Evolutionary conservation across 2,113 vertebrate species (phyloP).

Genomic region (Gadus macrocephalus): DNA sequence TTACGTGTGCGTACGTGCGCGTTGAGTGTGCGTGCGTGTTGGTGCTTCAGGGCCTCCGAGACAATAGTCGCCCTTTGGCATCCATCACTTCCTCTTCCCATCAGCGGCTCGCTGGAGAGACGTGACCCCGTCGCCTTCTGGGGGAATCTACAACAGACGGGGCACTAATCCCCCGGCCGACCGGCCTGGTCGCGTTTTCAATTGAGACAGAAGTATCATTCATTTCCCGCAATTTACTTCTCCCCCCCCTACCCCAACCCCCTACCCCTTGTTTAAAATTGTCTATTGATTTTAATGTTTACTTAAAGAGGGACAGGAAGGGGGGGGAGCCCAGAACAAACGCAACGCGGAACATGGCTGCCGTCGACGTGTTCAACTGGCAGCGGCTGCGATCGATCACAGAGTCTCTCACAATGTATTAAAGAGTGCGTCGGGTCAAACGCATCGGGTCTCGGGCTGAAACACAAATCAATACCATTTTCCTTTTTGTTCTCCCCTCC

Average conservation of each 20-base stretch:
- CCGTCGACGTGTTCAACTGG: slow-evolving; percentile 56
- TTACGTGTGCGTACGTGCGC: too few species aligned
- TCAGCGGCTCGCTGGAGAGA: slow-evolving; percentile 54
- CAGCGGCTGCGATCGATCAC: slow-evolving; percentile 72
- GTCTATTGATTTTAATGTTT: slow-evolving; percentile 90
- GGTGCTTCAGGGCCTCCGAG: slow-evolving; percentile 40
- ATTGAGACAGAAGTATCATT: slow-evolving; percentile 72
- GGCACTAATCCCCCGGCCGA: slow-evolving; percentile 67
- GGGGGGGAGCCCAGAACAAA: slow-evolving; percentile 53
- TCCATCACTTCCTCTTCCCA: slow-evolving; percentile 62
- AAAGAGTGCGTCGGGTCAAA: slow-evolving; percentile 74
- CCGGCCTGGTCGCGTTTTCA: slow-evolving; percentile 69
- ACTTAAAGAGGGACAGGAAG: slow-evolving; percentile 69
- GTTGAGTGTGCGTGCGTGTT: too few species aligned
- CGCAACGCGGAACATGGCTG: slow-evolving; percentile 44
- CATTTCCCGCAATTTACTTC: slow-evolving; percentile 78
- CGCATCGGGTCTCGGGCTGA: slow-evolving; percentile 64
- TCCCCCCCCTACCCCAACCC: slow-evolving; percentile 19
- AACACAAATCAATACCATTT: slow-evolving; percentile 75
- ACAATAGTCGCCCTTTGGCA: slow-evolving; percentile 53
- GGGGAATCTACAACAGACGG: slow-evolving; percentile 59
- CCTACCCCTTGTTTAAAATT: slow-evolving; percentile 75
- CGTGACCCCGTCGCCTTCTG: slow-evolving; percentile 62
- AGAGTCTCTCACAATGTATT: slow-evolving; percentile 75
- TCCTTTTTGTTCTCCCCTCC: slow-evolving; percentile 64